Conservation (phyloP, 2,797 vertebrate species). For the Neosilurus mollespiculum region DNA sequence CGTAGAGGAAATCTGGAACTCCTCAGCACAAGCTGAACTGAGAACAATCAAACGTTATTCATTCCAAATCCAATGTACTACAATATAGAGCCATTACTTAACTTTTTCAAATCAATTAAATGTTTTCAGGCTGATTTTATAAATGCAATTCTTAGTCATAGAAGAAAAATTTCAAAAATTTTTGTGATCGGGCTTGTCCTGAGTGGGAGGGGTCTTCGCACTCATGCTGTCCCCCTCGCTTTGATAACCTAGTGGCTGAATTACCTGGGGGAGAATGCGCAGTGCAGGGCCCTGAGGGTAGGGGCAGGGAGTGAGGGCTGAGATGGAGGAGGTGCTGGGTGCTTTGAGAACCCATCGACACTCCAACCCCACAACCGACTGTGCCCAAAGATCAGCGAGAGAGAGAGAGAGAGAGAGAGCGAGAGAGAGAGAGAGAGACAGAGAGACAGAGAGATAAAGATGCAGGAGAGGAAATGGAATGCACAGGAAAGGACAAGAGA, state of each 20-base stretch:
- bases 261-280: conserved; percentile 98
- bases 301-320: conserved; percentile 91
- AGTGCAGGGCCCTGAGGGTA: conserved; percentile 93
- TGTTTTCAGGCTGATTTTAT: not conserved
- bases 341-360: conserved; percentile 93
- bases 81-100: not conserved
- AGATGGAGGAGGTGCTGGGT: conserved; percentile 88
- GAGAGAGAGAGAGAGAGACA: conserved; percentile 52
- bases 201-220: conserved; percentile 41
- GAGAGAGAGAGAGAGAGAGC: conserved; percentile 59
- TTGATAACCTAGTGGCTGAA: conserved; percentile 71
- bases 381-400: conserved; percentile 75
- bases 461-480: conserved; percentile 56
- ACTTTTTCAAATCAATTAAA: not conserved
- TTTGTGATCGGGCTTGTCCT: conserved; percentile 26
- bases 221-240: conserved; percentile 63
- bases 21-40: conserved; percentile 24
- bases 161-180: conserved; percentile 8
- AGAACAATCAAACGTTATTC: conserved; percentile 1
- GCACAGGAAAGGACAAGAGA: conserved; percentile 60
- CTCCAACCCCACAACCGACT: conserved; percentile 98
- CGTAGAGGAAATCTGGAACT: conserved; percentile 2
- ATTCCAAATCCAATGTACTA: conserved; percentile 1
- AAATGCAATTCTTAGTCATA: not conserved
- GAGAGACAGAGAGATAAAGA: conserved; percentile 44